These are phyloP conservation scores for Enteromius mattozi DNA, from an alignment of 2,797 vertebrate genomes.

Conservation along the genomic window DNA sequence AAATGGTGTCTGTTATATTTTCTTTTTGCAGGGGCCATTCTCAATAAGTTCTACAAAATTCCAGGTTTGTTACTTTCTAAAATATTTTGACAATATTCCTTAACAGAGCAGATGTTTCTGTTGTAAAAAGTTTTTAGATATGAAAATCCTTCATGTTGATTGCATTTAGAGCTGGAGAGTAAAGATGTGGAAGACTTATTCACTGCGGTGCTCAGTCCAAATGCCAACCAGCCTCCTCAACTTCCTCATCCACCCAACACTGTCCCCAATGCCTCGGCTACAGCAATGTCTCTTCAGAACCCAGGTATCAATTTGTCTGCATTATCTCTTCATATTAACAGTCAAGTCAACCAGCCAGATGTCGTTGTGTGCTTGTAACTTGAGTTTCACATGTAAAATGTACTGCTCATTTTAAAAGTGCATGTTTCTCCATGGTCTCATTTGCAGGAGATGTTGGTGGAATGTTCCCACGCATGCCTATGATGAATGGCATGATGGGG, in stretches of 20 bases:
- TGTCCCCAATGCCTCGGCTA: conserved; percentile 62
- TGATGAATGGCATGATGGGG: conserved; percentile 89
- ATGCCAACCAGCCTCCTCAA: conserved; percentile 74
- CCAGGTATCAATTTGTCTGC: conserved; percentile 71
- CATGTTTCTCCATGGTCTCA: conserved; percentile 33
- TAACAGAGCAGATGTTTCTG: neutral
- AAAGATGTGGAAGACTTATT: conserved; percentile 98
- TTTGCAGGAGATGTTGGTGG: conserved; percentile 70
- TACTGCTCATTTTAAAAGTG: neutral
- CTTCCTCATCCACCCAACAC: conserved; percentile 74
- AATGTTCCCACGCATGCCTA: conserved; percentile 83
- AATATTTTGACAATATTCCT: neutral
- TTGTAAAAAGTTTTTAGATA: neutral
- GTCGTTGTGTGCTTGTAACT: neutral
- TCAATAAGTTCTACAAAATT: conserved; percentile 95
- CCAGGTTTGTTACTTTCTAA: conserved; percentile 82
- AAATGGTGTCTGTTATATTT: neutral
- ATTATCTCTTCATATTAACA: neutral
- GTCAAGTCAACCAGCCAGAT: conserved; percentile 3
- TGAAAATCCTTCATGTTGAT: neutral
- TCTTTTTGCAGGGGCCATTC: conserved; percentile 86
- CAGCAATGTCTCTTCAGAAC: conserved; percentile 77
- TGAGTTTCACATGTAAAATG: neutral
- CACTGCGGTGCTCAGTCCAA: conserved; percentile 93
- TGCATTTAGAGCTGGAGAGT: conserved; percentile 88